Base-by-base conservation (phyloP, 2,888 invertebrate species). In the Pristionchus exspectatus region DNA sequence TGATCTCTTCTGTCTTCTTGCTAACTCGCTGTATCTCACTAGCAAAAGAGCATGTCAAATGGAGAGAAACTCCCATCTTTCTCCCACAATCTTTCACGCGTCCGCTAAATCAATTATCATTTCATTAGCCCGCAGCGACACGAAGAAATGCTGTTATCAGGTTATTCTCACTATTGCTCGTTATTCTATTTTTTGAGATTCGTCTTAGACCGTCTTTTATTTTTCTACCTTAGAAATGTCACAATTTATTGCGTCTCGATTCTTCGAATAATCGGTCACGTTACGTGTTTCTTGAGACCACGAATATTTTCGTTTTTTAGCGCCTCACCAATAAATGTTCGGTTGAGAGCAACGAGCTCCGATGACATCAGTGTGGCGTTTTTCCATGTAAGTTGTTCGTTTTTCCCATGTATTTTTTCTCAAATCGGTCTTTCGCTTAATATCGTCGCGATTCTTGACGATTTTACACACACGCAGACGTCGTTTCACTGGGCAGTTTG, bases 91-190 rank as follows among this genome's bases (percentile, higher is more conserved):
- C 33, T 74, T 38, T 16, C 74, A 16, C 33, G 27, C 24, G 69
- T 24, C 38, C 74, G 74, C 74, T 74, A 74, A 74, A 38, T 44
- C 38, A 38, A 74, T 74, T 74, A 74, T 74, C 74, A 74, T 38
- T 38, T 38, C 74, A 74, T 74, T 74, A 74, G 74, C 24, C 74
- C 38, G 33, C 74, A 63, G 63, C n/a, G n/a, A 18, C 56, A 21
- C 14, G 21, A 16, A 18, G 7, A 21, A 38, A 38, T 38, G 59
- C 59, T 63, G 63, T 63, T 63, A 4, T 21, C 63, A 63, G 63
- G 24, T 63, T 63, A n/a, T 24, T 24, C n/a, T 63, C 24, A n/a
- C 63, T 63, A 24, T n/a, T n/a, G 21, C 63, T 63, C n/a, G 63
- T n/a, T n/a, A 63, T 56, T 56, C 56, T 5, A 14, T 18, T 5